Base-by-base conservation (phyloP, 2,113 vertebrate genomes). In the Lepisosteus oculatus region DNA sequence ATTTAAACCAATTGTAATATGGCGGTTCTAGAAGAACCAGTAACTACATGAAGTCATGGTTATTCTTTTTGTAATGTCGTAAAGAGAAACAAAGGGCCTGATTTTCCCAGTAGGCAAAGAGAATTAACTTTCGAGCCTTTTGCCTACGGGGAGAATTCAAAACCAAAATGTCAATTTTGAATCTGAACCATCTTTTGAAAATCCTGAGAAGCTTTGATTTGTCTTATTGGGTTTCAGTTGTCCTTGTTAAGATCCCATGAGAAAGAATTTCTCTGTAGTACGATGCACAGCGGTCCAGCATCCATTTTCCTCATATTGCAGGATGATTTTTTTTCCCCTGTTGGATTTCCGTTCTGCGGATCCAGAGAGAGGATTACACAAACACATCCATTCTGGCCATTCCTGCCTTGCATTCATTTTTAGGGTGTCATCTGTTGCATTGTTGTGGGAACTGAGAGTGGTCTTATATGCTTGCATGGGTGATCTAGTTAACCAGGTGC, bases 391-490 rank as follows among this genome's bases (percentile, higher is more conserved):
- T 83, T 88, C 86, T 80, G 85, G 81, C 77, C 73, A 79, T 83
- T 86, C 80, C 86, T 85, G 85, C 84, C 79, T 82, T 77, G 82
- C 83, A 77, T 80, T 83, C 81, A 77, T 84, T 83, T 84, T 68
- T 79, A 76, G 80, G 83, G 85, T 84, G 88, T 81, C 77, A 80
- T 85, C 83, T 83, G 75, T 82, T 83, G 86, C 85, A 85, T 79
- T 77, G 83, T 79, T 67, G 70, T 69, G 83, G 86, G 83, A 80
- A 83, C 81, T 75, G 78, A 85, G 87, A 84, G 77, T 29, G 81
- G 87, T 87, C 87, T 87, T 89, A 84, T 89, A 89, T 79, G 89
- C 90, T 91, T 93, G 91, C 91, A 93, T 93, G 91, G 90, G 88
- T 90, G 84, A 89, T 86, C 86, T 92, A 92, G 88, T 89, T 87